These are phyloP conservation scores for Bujurquina vittata DNA, from an alignment of 2,113 vertebrate genomes.

Conservation along the genomic window DNA sequence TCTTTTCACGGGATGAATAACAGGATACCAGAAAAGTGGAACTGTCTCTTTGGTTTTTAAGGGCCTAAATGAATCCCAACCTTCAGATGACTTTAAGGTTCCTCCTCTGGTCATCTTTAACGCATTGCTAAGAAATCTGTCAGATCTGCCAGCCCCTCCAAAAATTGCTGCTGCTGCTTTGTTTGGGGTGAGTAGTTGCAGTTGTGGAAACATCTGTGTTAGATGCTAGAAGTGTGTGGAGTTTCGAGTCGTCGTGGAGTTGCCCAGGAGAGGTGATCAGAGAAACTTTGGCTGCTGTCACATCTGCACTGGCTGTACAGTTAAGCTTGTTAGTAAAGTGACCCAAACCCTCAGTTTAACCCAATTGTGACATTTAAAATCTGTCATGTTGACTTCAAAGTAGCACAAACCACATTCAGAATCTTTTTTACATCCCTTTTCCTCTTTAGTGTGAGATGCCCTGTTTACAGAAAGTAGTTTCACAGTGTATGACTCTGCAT, in stretches of 20 bases:
- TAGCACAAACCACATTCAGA: not conserved
- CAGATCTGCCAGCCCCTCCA: not conserved
- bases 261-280: slow-evolving; percentile 10
- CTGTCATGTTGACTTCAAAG: not conserved
- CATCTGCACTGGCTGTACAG: not conserved
- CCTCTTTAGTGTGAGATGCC: slow-evolving; percentile 2
- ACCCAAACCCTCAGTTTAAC: slow-evolving; percentile 22
- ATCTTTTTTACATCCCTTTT: not conserved
- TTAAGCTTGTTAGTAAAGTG: not conserved
- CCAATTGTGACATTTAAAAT: slow-evolving; percentile 6
- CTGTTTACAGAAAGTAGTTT: slow-evolving; percentile 36
- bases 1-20: not conserved
- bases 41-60: not conserved
- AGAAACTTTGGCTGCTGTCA: slow-evolving; percentile 1
- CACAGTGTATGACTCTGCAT: not conserved
- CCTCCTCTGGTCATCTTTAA: not conserved
- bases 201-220: slow-evolving; percentile 4
- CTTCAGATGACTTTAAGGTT: not conserved
- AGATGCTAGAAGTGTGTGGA: not conserved
- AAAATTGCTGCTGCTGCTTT: not conserved
- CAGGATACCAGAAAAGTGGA: not conserved
- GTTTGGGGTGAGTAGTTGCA: not conserved
- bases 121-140: not conserved
- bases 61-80: not conserved
- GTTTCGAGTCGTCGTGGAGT: slow-evolving; percentile 5